Evolutionary conservation across 1,140 invertebrate genomes (phyloP), one percentile per base, ranked within the genome.

Genomic region (Drosophila lacertosa): DNA sequence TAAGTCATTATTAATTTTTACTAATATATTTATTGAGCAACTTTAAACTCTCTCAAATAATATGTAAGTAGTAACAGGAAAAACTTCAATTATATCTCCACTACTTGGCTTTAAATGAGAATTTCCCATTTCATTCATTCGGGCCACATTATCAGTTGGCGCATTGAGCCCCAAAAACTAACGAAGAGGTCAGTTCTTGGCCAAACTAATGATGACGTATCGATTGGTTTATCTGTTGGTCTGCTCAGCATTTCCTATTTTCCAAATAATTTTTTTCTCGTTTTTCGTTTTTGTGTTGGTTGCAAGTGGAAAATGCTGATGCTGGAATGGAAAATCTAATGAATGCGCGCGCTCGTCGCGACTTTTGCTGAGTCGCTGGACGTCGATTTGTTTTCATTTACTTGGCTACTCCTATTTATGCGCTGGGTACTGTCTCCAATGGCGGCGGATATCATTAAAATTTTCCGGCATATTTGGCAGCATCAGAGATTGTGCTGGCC

Each of bases 381-480:
- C 47, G 58, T 59, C 75, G 72, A 80, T 75, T 80, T 80, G 76
- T 78, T 78, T 78, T 78, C 66, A 74, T 80, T 75, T 74, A 53
- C 33, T 42, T 55, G 47, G 53, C 57, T 48, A 16, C 11, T 26
- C 15, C 20, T 26, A 29, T 65, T 42, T 22, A 10, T 37, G 11
- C 24, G 26, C 6, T 44, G 24, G 29, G 5, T 2, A 29, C 48
- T 58, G 42, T 67, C 53, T 68, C 55, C 50, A 40, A 40, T 16
- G 26, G 32, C 22, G 26, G 32, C 79, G 79, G 79, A 83, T 67
- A 83, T 83, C 79, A 83, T 83, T 83, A 83, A 83, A 83, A 78
- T 83, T 83, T 83, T 83, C 71, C 79, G 59, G 74, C 66, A 68
- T 82, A 83, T 83, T 83, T 83, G 79, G 62, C 80, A 75, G 63